phyloP scores from a whole-genome alignment of 2,888 invertebrate genomes.

The Heteropelma amictum region DNA sequence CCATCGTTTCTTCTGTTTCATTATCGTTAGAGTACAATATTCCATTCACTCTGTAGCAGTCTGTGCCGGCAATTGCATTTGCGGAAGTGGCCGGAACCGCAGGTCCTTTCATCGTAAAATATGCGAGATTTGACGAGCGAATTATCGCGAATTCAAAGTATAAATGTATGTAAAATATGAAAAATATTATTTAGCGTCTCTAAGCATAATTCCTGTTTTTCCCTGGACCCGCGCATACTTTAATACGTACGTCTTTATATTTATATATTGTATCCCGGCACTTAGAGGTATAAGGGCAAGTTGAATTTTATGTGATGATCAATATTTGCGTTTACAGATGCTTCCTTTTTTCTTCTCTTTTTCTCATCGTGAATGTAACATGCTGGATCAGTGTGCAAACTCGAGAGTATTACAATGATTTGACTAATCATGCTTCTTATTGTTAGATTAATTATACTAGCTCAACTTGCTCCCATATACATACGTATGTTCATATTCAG shows the following conservation, averaged over 20 bases:
- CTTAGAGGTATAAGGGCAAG: not conserved
- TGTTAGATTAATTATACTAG: constrained; percentile 21
- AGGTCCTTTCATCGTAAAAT: not conserved
- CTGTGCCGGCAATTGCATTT: too few species aligned
- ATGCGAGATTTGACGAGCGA: constrained; percentile 42
- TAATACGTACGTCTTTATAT: not conserved
- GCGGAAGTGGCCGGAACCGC: too few species aligned
- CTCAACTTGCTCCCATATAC: not conserved
- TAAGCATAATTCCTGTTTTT: not conserved
- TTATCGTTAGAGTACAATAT: too few species aligned
- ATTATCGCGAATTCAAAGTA: constrained; percentile 38
- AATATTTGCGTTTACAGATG: not conserved
- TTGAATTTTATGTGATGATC: constrained; percentile 10
- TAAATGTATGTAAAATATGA: constrained; percentile 31
- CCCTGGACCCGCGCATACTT: not conserved
- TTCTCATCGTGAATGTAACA: constrained; percentile 5
- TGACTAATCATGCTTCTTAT: constrained; percentile 32
- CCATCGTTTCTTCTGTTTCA: too few species aligned
- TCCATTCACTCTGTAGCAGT: too few species aligned
- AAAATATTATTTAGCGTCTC: constrained; percentile 25
- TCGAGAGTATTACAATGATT: constrained; percentile 43
- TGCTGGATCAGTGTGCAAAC: not conserved
- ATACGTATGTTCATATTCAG: not conserved
- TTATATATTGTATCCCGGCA: not conserved
- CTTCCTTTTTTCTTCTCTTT: not conserved